Evolutionary conservation across 2,797 vertebrate species (phyloP).

Genomic region (Danionella dracula): DNA sequence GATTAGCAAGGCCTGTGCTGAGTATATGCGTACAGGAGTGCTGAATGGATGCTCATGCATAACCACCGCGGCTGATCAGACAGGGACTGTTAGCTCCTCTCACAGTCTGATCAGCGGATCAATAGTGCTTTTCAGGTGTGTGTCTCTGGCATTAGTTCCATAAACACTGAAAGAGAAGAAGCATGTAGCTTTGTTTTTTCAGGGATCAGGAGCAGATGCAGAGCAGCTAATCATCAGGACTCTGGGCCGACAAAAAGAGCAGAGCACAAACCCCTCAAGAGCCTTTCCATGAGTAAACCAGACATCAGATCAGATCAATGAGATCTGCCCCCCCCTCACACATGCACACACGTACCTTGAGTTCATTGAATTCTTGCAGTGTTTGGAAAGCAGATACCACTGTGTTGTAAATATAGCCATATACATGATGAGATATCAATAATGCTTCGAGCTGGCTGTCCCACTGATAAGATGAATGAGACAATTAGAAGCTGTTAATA

Average conservation of each 20-base stretch:
- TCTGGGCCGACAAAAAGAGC: neutral
- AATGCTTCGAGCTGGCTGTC: conserved; percentile 36
- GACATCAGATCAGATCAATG: conserved; percentile 42
- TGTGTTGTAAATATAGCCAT: conserved; percentile 44
- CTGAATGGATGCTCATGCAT: conserved; percentile 18
- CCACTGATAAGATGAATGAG: conserved; percentile 32
- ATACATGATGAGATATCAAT: conserved; percentile 44
- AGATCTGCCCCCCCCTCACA: neutral
- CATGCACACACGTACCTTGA: conserved; percentile 14
- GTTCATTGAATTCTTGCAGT: conserved; percentile 41
- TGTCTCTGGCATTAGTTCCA: conserved; percentile 52
- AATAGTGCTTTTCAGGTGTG: conserved; percentile 57
- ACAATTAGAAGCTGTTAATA: conserved; percentile 40
- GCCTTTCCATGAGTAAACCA: conserved; percentile 30
- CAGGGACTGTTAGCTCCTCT: conserved; percentile 56
- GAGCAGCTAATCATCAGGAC: conserved; percentile 35
- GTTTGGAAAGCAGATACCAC: conserved; percentile 36
- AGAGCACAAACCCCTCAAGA: conserved; percentile 29
- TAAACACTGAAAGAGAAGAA: conserved; percentile 42
- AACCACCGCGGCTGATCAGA: conserved; percentile 16
- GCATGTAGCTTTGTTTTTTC: conserved; percentile 54
- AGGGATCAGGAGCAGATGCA: conserved; percentile 29
- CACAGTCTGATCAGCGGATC: conserved; percentile 64
- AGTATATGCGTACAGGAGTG: neutral
- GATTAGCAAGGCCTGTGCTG: neutral